Percentiles rank a stretch among this genome's conserved stretches.
phyloP scores from a whole-genome alignment of 2,888 invertebrate genomes.

The Chymomyza caudatula region DNA sequence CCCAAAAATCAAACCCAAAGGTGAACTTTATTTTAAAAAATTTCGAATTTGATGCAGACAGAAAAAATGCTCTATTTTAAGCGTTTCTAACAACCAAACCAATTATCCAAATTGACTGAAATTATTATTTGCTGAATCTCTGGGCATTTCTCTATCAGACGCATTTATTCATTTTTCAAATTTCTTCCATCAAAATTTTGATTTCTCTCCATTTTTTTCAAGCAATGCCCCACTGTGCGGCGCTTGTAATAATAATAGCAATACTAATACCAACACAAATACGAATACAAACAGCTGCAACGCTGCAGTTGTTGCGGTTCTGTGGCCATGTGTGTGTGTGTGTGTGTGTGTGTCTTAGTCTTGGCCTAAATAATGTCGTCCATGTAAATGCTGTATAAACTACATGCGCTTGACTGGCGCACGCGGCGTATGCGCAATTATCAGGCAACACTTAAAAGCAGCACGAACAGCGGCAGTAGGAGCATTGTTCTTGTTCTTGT shows the following conservation, averaged over 20 bases:
- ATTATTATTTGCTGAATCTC: too few relatives aligned
- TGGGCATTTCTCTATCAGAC: too few relatives aligned
- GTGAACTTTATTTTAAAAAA: too few relatives aligned
- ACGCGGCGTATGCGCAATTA: slow-evolving; percentile 16
- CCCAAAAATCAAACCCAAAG: too few relatives aligned
- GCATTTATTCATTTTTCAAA: too few relatives aligned
- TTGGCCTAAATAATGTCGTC: neutral
- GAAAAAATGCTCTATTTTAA: too few relatives aligned
- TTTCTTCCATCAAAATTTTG: too few relatives aligned
- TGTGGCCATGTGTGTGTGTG: neutral
- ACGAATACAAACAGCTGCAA: neutral
- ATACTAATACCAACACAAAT: neutral
- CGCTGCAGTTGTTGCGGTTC: slow-evolving; percentile 10
- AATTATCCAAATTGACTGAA: too few relatives aligned
- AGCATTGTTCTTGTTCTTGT: neutral
- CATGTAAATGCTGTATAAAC: neutral
- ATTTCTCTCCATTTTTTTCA: too few relatives aligned
- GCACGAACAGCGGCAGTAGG: neutral
- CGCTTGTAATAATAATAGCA: neutral
- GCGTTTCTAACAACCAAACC: too few relatives aligned
- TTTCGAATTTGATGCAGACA: too few relatives aligned
- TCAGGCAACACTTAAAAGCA: neutral
- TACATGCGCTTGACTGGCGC: neutral
- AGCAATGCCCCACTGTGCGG: too few relatives aligned
- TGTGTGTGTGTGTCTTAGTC: neutral